Base-by-base conservation (phyloP, 2,797 vertebrate genomes). In the Otolemur crassicaudatus region DNA sequence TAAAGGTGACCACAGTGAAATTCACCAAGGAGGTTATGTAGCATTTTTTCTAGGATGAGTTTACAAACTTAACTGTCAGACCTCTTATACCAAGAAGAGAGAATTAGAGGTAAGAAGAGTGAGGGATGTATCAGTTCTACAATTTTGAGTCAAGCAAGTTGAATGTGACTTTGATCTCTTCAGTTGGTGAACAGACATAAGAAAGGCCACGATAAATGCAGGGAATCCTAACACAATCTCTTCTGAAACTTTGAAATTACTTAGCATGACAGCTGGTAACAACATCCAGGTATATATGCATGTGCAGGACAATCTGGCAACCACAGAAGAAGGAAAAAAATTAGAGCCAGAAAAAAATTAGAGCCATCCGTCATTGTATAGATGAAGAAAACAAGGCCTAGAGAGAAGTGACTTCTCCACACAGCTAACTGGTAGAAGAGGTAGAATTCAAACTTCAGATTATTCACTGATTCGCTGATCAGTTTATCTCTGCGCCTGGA, bases 201-300 rank as follows among this genome's bases (percentile, higher is more conserved):
- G 53, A 91, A 7, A 75, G 81, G 75, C 80, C 58, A 70, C 91
- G 91, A 89, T 34, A 87, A 96, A 86, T 53, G 67, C 56, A 91
- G 69, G 65, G 89, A 91, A 91, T 85, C 90, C 90, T 83, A 90
- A 96, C 73, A 73, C 58, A 63, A 69, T 91, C 87, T 76, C 34
- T 49, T 90, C 70, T 60, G 60, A 93, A 93, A 96, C 93, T 96
- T 34, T 84, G 79, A 79, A 97, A 89, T 77, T 79, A 82, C 56
- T 89, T 87, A 49, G 53, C 46, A 43, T 80, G 88, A 82, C 67
- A 95, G 86, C 84, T 96, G 92, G 84, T 79, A 91, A 93, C 58
- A 89, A 89, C 31, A 27, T 93, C 56, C 60, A 56, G n/a, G 77
- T 69, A 14, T 76, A n/a, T 25, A 34, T 10, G 22, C 49, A 53